Percentiles rank a stretch among this genome's conserved stretches.
Conservation (phyloP, 2,888 invertebrate genomes). For the Nesidiocoris tenuis region DNA sequence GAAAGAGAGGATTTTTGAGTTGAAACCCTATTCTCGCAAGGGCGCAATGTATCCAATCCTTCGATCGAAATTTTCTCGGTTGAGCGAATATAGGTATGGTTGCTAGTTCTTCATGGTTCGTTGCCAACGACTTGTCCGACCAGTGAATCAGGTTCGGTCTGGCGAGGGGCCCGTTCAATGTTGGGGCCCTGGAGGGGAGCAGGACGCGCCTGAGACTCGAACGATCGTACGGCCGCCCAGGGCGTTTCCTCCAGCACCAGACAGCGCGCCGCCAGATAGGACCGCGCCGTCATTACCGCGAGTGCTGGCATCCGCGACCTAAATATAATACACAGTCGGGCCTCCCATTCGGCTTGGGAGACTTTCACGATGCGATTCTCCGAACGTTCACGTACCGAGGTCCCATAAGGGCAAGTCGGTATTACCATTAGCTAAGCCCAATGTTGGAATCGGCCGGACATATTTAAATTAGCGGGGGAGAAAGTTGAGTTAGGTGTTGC, state of each 20-base stretch:
- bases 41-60: too few species aligned
- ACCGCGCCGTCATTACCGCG: neutral
- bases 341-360: too few species aligned
- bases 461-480: neutral
- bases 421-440: neutral
- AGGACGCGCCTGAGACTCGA: neutral
- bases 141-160: neutral
- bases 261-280: neutral
- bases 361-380: neutral
- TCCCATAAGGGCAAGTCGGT: too few species aligned
- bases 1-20: too few species aligned
- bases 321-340: neutral
- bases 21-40: too few species aligned
- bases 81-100: neutral
- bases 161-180: neutral
- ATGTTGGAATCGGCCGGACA: neutral
- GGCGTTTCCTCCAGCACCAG: neutral
- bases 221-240: too few species aligned
- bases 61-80: neutral
- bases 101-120: neutral
- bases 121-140: neutral
- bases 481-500: neutral
- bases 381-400: neutral
- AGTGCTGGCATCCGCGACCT: neutral
- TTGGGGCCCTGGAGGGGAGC: neutral